Evolutionary conservation across 92 coral and sea anemone species (phyloP), one percentile per base, ranked within the genome.

Genomic region (Palythoa heliodiscus): DNA sequence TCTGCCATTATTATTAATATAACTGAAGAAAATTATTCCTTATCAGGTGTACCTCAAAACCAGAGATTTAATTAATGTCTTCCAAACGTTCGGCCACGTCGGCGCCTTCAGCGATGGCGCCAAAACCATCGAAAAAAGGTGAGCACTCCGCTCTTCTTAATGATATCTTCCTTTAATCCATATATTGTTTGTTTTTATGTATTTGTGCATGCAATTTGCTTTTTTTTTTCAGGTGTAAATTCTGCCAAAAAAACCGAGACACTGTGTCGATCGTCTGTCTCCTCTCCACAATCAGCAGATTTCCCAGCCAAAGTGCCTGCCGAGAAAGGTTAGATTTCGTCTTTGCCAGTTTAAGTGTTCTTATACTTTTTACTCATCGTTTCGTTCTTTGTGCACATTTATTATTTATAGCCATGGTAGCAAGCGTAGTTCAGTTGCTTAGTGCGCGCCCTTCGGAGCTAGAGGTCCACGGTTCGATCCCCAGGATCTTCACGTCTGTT

Each of bases 31-130:
- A 48, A 53, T 76, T 76, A 76, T 76, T 76, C 82, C 63, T 76
- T 53, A 25, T 48, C 57, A 66, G 67, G 57, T 29, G 57, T 25
- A 39, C 82, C 63, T 53, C 7, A 5, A 76, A 53, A 76, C 82
- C 63, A 76, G 66, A 76, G 82, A 50, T 52, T 76, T 76, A 35
- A 76, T 50, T 76, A 60, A 76, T 76, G 66, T 76, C 82, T 76
- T 76, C 82, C 16, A 76, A 66, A 76, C 82, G 82, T 76, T 76
- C 82, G 20, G 1, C 64, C 66, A 12, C 77, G 77, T 73, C 82
- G 67, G 64, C 82, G 64, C 12, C 82, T 14, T 76, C 82, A 50
- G 24, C 82, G 29, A 4, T 76, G 82, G 25, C 82, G 64, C 67
- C 82, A 54, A 54, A 54, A 54, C 60, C 60, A 54, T 54, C 60